Evolutionary conservation across 2,113 vertebrate species (phyloP).

Genomic region (Otis tarda): DNA sequence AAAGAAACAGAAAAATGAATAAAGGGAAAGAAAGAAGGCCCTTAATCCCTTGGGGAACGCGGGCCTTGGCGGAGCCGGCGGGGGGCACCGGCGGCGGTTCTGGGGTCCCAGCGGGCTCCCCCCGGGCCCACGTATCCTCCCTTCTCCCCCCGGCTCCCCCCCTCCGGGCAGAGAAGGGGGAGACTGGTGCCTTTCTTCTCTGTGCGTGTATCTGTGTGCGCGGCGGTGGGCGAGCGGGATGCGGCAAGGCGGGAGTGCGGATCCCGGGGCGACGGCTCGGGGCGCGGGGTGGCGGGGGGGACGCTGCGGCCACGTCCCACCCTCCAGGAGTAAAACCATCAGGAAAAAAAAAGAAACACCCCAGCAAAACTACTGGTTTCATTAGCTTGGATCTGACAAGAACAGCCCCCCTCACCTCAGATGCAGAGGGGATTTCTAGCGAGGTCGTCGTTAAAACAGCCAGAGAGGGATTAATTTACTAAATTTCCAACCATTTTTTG

Average conservation of each 20-base stretch:
- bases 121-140: not conserved
- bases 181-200: not conserved
- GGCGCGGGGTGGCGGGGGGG: not conserved
- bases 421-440: not conserved
- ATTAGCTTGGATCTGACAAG: not conserved
- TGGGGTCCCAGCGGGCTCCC: not conserved
- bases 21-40: not conserved
- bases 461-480: not conserved
- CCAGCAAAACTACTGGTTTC: not conserved
- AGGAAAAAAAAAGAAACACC: no score
- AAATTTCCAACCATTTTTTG: not conserved
- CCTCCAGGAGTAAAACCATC: not conserved
- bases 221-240: not conserved
- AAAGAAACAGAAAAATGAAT: not conserved
- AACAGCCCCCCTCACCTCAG: not conserved
- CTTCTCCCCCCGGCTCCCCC: not conserved
- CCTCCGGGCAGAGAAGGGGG: not conserved
- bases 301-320: not conserved
- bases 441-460: not conserved
- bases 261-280: not conserved
- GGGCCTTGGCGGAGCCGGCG: not conserved
- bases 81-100: not conserved
- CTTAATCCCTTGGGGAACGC: constrained; percentile 21
- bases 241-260: not conserved
- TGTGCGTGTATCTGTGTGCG: not conserved